phyloP scores from a whole-genome alignment of 2,888 invertebrate genomes.

The Protula sp. region DNA sequence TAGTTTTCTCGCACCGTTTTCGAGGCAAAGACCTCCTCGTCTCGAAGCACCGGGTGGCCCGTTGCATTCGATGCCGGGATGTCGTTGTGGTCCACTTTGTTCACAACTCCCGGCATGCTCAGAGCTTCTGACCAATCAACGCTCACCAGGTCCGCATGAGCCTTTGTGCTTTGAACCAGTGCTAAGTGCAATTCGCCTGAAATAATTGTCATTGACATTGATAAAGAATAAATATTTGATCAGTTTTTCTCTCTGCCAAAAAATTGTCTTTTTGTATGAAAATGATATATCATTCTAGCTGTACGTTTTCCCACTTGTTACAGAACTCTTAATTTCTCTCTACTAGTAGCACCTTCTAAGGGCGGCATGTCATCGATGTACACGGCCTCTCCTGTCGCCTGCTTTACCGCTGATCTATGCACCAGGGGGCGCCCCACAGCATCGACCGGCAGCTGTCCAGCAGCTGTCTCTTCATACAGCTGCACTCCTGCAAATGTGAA shows the following conservation, averaged over 20 bases:
- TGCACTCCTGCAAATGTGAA: conserved; percentile 27
- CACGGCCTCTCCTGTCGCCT: conserved; percentile 83
- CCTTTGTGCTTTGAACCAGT: conserved; percentile 72
- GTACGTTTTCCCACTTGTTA: too few species aligned
- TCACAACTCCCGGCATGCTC: conserved; percentile 71
- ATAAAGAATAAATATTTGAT: too few species aligned
- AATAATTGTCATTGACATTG: too few species aligned
- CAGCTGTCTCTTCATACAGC: conserved; percentile 53
- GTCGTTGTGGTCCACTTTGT: conserved; percentile 76
- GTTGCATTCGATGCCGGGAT: conserved; percentile 65
- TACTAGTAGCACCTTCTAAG: too few species aligned
- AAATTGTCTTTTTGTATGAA: too few species aligned
- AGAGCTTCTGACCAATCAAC: conserved; percentile 74
- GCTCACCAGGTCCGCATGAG: conserved; percentile 73
- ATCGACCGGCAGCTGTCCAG: conserved; percentile 58
- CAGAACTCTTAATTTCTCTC: too few species aligned
- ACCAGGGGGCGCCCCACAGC: conserved; percentile 74
- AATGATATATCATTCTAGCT: too few species aligned
- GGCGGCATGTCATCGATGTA: conserved; percentile 91
- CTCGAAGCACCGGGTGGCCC: conserved; percentile 71
- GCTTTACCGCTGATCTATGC: conserved; percentile 78
- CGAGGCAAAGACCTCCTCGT: conserved; percentile 78
- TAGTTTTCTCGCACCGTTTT: too few species aligned
- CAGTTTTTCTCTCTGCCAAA: too few species aligned
- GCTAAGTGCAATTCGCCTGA: conserved; percentile 72